Conservation (phyloP, 2,888 invertebrate species). For the Agonum fuliginosum region DNA sequence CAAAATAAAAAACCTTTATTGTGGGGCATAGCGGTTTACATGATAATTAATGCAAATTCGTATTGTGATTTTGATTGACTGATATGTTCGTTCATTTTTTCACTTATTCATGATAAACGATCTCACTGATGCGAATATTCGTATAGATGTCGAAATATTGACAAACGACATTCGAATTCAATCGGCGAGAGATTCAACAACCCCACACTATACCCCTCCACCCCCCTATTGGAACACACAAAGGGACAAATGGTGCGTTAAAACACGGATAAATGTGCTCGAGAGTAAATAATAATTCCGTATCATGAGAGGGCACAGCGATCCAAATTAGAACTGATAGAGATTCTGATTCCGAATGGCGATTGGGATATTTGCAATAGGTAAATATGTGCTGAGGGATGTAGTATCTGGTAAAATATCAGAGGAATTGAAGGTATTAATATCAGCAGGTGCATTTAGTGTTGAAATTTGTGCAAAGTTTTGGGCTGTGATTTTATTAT, state of each 20-base stretch:
- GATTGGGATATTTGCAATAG: too few species aligned
- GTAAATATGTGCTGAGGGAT: too few species aligned
- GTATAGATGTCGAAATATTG: constrained; percentile 34
- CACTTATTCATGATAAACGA: constrained; percentile 19
- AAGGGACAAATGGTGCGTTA: constrained; percentile 41
- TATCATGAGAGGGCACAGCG: not conserved
- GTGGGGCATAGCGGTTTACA: not conserved
- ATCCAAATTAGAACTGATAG: too few species aligned
- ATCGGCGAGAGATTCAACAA: constrained; percentile 1
- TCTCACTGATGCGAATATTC: constrained; percentile 24
- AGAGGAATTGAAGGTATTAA: too few species aligned
- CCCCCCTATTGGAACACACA: not conserved
- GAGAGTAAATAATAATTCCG: constrained; percentile 34
- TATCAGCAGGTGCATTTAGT: too few species aligned
- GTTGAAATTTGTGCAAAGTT: too few species aligned
- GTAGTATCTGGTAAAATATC: too few species aligned
- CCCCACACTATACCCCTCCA: not conserved
- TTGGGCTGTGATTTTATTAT: too few species aligned
- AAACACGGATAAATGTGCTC: constrained; percentile 44
- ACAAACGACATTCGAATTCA: constrained; percentile 44
- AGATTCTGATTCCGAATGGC: too few species aligned
- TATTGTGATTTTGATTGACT: constrained; percentile 10
- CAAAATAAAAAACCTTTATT: too few species aligned
- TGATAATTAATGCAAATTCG: not conserved
- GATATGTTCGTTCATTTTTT: constrained; percentile 1